Evolutionary conservation across 2,113 vertebrate species (phyloP).

Genomic region (Seriola quinqueradiata): DNA sequence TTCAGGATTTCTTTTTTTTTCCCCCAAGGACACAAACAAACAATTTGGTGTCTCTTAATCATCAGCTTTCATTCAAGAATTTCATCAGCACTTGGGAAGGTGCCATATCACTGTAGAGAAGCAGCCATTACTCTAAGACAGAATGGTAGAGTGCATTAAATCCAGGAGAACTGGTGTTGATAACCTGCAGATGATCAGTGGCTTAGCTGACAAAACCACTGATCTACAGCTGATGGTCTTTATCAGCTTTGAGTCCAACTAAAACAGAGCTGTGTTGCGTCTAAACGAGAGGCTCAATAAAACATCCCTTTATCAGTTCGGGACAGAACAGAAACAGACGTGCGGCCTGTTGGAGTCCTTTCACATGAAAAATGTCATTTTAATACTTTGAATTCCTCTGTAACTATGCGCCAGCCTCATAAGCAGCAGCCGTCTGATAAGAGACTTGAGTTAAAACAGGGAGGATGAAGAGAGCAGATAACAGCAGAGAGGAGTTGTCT

Average conservation of each 20-base stretch:
- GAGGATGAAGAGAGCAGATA: conserved; percentile 43
- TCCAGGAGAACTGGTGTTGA: not conserved
- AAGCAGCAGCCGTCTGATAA: conserved; percentile 46
- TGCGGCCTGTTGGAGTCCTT: conserved; percentile 16
- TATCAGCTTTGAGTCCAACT: conserved; percentile 32
- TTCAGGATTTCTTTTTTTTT: not conserved
- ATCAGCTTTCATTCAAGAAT: not conserved
- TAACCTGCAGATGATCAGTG: not conserved
- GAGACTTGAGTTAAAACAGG: conserved; percentile 41
- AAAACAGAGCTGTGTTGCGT: conserved; percentile 5
- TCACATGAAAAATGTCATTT: conserved; percentile 43
- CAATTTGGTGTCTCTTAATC: not conserved
- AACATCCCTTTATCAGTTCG: conserved; percentile 39
- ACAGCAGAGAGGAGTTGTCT: not conserved
- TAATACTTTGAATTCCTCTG: conserved; percentile 61
- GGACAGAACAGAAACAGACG: conserved; percentile 29
- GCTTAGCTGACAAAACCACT: conserved; percentile 7
- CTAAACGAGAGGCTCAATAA: conserved; percentile 39
- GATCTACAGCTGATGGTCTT: conserved; percentile 26
- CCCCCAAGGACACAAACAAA: not conserved
- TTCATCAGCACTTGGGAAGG: not conserved
- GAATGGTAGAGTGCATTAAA: conserved; percentile 4
- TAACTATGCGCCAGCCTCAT: conserved; percentile 32
- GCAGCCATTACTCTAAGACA: not conserved
- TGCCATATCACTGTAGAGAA: not conserved